These are phyloP conservation scores for Elephantulus edwardii DNA, from an alignment of 2,113 vertebrate species.

Conservation along the genomic window DNA sequence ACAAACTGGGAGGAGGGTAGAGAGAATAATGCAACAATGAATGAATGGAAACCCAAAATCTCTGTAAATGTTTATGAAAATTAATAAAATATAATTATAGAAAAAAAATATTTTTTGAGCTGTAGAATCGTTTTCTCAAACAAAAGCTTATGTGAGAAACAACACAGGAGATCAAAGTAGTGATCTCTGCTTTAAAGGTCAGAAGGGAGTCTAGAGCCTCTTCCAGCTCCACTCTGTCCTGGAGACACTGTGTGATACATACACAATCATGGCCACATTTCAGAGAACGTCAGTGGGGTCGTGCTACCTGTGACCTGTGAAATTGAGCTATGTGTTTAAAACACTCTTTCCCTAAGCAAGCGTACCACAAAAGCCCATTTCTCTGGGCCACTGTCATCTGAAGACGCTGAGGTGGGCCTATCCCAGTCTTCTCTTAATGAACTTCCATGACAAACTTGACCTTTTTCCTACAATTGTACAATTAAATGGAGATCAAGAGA, in stretches of 20 bases:
- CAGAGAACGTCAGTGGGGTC: not conserved
- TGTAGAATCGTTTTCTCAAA: not conserved
- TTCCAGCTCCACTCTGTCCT: not conserved
- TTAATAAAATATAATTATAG: no score
- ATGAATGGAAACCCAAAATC: no score
- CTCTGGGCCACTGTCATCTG: not conserved
- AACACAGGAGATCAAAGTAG: not conserved
- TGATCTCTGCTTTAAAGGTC: not conserved
- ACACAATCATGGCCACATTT: not conserved
- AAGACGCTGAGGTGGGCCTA: not conserved
- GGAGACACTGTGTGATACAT: not conserved
- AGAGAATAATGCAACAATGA: no score
- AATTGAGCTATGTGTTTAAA: not conserved
- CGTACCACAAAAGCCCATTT: not conserved
- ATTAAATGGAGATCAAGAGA: not conserved
- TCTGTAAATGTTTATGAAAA: no score
- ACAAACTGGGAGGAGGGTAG: no score
- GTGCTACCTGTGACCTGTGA: not conserved
- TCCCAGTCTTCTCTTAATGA: not conserved
- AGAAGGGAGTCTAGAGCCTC: not conserved
- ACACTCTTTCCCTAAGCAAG: not conserved
- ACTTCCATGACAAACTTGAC: not conserved
- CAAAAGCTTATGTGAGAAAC: not conserved
- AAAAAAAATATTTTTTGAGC: not conserved
- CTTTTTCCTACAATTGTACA: slow-evolving; percentile 24